These are phyloP conservation scores for Scyliorhinus canicula DNA, from an alignment of 2,797 vertebrate species.

Conservation along the genomic window DNA sequence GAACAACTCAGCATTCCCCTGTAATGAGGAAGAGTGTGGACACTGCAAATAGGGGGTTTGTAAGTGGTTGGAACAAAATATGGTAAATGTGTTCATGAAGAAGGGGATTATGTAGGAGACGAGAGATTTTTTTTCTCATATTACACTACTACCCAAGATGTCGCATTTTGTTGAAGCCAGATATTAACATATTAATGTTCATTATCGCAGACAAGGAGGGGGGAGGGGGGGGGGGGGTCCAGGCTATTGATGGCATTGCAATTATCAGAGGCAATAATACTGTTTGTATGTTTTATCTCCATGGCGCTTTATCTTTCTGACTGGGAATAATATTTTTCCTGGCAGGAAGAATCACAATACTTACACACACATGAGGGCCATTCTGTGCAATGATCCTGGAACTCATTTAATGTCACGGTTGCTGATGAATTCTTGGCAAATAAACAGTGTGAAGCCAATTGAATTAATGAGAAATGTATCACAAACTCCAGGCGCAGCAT, in stretches of 20 bases:
- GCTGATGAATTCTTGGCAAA: neutral
- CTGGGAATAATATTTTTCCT: neutral
- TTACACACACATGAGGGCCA: neutral
- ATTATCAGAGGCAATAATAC: neutral
- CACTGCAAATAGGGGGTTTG: neutral
- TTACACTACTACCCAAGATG: neutral
- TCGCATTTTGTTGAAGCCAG: neutral
- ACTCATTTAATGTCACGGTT: neutral
- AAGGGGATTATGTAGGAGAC: neutral
- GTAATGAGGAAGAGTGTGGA: neutral
- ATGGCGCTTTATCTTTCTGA: neutral
- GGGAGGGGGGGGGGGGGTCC: neutral
- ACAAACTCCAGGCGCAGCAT: neutral
- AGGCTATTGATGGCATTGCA: neutral
- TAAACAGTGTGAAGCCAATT: neutral
- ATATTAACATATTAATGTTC: neutral
- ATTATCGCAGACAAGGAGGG: neutral
- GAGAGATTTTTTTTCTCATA: neutral
- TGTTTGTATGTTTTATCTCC: neutral
- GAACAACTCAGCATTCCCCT: neutral
- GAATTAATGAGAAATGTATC: neutral
- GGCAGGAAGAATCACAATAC: neutral
- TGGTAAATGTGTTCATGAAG: neutral
- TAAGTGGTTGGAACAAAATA: neutral
- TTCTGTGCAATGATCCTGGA: neutral